phyloP scores from a whole-genome alignment of 2,888 invertebrate species.

The Altica lythri region DNA sequence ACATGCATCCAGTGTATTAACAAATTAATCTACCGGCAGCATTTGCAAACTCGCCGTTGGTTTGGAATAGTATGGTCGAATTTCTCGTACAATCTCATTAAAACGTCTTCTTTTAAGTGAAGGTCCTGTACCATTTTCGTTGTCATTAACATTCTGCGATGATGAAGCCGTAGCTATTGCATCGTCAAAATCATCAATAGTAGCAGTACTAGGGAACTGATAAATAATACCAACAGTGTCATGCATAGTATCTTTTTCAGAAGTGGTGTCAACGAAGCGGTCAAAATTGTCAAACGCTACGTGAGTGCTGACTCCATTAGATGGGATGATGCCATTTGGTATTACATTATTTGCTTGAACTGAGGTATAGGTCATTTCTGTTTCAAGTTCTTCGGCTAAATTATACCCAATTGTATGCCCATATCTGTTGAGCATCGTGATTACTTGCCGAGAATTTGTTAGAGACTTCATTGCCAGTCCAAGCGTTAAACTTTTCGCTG shows the following conservation, averaged over 20 bases:
- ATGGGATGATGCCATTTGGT: constrained; percentile 40
- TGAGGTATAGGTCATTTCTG: constrained; percentile 36
- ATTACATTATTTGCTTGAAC: constrained; percentile 35
- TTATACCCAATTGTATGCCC: constrained; percentile 45
- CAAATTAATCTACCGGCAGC: constrained; percentile 9
- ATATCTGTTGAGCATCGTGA: constrained; percentile 42
- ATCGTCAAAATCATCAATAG: constrained; percentile 29
- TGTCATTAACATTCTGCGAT: background rate
- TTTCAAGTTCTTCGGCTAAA: constrained; percentile 47
- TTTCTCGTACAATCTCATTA: constrained; percentile 5
- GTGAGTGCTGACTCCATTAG: constrained; percentile 37
- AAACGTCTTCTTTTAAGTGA: constrained; percentile 35
- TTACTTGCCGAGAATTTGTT: constrained; percentile 39
- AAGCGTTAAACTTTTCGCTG: constrained; percentile 42
- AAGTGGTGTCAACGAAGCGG: too few species aligned
- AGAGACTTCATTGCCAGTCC: too few species aligned
- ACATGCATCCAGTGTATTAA: background rate
- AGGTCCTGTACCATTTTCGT: background rate
- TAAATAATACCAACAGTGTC: too few species aligned
- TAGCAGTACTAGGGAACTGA: constrained; percentile 39
- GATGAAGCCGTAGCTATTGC: background rate
- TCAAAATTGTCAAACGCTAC: too few species aligned
- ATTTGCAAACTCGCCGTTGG: constrained; percentile 21
- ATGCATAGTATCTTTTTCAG: too few species aligned
- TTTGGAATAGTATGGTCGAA: too few species aligned